Conservation (phyloP, 2,888 invertebrate species). For the Tipula unca region DNA sequence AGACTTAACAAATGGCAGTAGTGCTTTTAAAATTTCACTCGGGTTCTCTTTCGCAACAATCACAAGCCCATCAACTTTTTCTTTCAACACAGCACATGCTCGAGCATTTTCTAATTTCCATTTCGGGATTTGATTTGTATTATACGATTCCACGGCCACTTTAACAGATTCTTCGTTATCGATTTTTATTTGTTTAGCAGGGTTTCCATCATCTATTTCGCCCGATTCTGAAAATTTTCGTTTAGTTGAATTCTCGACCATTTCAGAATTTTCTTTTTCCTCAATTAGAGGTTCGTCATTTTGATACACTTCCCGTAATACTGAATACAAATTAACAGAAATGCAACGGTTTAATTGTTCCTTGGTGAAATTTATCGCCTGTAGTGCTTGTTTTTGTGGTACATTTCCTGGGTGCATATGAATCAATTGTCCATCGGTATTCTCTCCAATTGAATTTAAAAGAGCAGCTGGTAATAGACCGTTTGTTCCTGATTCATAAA, state of each 20-base stretch:
- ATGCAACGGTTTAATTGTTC: conserved; percentile 62
- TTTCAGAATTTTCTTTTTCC: conserved; percentile 28
- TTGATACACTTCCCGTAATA: conserved; percentile 59
- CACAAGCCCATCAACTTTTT: conserved; percentile 64
- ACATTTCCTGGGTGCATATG: conserved; percentile 76
- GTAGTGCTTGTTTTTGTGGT: conserved; percentile 66
- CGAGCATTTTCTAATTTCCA: conserved; percentile 63
- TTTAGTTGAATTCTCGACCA: conserved; percentile 21
- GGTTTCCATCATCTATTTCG: conserved; percentile 24
- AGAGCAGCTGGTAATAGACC: conserved; percentile 78
- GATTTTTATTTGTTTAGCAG: conserved; percentile 35
- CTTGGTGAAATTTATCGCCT: conserved; percentile 69
- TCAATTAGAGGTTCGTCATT: conserved; percentile 31
- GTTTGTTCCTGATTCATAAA: conserved; percentile 83
- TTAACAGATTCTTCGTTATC: conserved; percentile 35
- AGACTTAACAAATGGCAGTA: conserved; percentile 67
- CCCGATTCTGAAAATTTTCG: conserved; percentile 17
- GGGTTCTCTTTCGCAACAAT: conserved; percentile 84
- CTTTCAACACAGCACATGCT: conserved; percentile 52
- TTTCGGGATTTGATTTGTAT: conserved; percentile 41
- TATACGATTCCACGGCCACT: conserved; percentile 28
- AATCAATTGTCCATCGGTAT: conserved; percentile 55
- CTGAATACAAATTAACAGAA: conserved; percentile 69
- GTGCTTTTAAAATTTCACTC: conserved; percentile 60
- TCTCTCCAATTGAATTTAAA: conserved; percentile 63